Evolutionary conservation across 2,113 vertebrate genomes (phyloP).

Genomic region (Xiphophorus couchianus): DNA sequence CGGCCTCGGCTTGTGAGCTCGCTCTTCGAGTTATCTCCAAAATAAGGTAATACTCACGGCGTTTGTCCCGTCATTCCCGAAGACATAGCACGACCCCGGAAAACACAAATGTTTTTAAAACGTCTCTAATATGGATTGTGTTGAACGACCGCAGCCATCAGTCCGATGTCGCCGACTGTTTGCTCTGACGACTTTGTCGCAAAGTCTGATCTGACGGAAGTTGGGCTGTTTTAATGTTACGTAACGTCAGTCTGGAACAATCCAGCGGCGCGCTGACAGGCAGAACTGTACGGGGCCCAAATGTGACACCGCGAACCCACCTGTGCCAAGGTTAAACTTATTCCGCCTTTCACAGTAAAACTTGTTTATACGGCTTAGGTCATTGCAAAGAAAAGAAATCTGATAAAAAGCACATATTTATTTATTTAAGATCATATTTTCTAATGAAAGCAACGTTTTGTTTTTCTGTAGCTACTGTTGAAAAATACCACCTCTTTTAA

Average conservation of each 20-base stretch:
- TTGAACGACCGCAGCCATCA: slow-evolving; percentile 46
- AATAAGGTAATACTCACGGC: slow-evolving; percentile 69
- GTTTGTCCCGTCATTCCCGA: slow-evolving; percentile 80
- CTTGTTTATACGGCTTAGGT: no score
- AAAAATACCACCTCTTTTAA: no score
- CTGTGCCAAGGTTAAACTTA: background rate
- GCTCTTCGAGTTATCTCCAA: no score
- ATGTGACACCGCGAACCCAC: background rate
- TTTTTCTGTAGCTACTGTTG: no score
- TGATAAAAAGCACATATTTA: no score
- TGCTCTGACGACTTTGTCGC: slow-evolving; percentile 56
- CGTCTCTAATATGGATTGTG: slow-evolving; percentile 5
- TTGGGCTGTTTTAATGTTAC: background rate
- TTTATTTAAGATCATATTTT: no score
- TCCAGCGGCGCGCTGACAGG: background rate
- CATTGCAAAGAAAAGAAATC: no score
- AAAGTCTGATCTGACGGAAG: slow-evolving; percentile 40
- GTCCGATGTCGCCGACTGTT: slow-evolving; percentile 22
- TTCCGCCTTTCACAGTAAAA: no score
- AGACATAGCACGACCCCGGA: slow-evolving; percentile 70
- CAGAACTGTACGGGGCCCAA: no score
- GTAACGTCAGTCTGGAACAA: slow-evolving; percentile 3
- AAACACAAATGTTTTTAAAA: slow-evolving; percentile 7
- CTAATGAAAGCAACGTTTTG: no score
- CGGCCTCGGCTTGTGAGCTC: background rate